Evolutionary conservation across 2,888 invertebrate species (phyloP).

Genomic region (Dicycla oo): DNA sequence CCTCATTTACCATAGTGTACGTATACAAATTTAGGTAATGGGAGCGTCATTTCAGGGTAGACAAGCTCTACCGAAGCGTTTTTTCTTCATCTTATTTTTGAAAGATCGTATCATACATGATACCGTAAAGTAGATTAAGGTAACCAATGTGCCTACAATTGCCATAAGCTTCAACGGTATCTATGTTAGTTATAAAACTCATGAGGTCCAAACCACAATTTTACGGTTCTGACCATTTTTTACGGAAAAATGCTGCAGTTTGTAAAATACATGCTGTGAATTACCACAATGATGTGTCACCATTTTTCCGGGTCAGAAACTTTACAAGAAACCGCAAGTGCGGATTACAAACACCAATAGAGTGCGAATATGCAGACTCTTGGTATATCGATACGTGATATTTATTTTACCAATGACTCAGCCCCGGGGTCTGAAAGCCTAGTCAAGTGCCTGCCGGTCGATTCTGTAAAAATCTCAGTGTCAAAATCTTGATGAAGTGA

Average conservation of each 20-base stretch:
- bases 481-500: too few species aligned
- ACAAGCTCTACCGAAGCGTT: too few species aligned
- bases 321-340: constrained; percentile 17
- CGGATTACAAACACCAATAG: constrained; percentile 16
- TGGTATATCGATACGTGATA: neutral
- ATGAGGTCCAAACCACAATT: constrained; percentile 1
- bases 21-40: too few species aligned
- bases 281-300: constrained; percentile 22
- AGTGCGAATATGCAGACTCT: constrained; percentile 10
- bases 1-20: too few species aligned
- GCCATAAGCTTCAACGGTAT: neutral
- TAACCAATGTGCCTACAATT: neutral
- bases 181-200: neutral
- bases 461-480: too few species aligned
- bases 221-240: neutral
- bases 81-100: neutral
- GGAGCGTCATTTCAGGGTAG: too few species aligned
- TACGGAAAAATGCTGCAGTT: neutral
- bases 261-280: neutral
- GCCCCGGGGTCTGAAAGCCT: neutral
- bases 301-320: constrained; percentile 16
- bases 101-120: neutral
- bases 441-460: too few species aligned
- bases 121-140: neutral
- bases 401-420: constrained; percentile 18